These are phyloP conservation scores for Squalus acanthias DNA, from an alignment of 2,797 vertebrate genomes.

Conservation along the genomic window DNA sequence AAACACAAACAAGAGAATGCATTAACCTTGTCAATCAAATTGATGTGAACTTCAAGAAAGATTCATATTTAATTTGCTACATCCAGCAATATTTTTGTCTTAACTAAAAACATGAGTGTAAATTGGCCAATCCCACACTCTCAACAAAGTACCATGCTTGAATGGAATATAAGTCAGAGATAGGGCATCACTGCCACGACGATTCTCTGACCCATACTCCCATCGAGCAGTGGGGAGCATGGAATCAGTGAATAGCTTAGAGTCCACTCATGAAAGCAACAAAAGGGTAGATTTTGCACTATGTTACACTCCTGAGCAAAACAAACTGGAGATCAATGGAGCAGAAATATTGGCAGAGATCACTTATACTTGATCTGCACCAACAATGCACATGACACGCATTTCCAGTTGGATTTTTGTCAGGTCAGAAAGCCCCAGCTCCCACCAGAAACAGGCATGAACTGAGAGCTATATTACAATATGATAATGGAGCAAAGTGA, in stretches of 20 bases:
- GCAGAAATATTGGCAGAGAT: neutral
- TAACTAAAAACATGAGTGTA: neutral
- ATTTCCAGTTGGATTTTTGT: neutral
- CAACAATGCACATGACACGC: neutral
- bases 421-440: neutral
- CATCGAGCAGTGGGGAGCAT: neutral
- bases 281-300: neutral
- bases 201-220: neutral
- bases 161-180: neutral
- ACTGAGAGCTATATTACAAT: neutral
- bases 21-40: neutral
- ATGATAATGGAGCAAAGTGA: neutral
- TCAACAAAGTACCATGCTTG: neutral
- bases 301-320: neutral
- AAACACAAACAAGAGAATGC: neutral
- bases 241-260: neutral
- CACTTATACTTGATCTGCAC: neutral
- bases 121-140: neutral
- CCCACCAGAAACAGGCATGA: neutral
- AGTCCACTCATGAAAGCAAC: neutral
- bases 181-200: neutral
- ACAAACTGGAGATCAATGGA: neutral
- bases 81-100: neutral
- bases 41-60: neutral
- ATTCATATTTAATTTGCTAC: neutral